A percentile compares a stretch with the other conserved stretches of the same genome.
phyloP scores from a whole-genome alignment of 2,797 vertebrate genomes.

The Sciaenops ocellatus region DNA sequence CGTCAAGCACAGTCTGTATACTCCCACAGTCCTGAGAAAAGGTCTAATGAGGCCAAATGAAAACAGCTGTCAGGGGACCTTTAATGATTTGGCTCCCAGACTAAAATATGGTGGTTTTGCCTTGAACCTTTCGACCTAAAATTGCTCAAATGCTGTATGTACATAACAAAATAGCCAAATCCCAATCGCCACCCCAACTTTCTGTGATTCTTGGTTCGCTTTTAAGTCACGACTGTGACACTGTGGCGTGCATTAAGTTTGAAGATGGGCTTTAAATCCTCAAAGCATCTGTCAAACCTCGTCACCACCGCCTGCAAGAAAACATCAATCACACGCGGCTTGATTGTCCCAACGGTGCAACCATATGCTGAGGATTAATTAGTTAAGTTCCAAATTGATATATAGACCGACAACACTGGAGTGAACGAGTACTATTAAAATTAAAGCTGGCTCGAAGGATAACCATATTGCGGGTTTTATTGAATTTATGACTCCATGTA shows the following conservation, averaged over 20 bases:
- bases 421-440: constrained; percentile 18
- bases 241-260: neutral
- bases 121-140: neutral
- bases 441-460: neutral
- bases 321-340: constrained; percentile 42
- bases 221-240: constrained; percentile 4
- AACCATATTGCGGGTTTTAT: constrained; percentile 11
- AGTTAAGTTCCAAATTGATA: constrained; percentile 34
- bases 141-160: neutral
- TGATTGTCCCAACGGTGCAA: constrained; percentile 37
- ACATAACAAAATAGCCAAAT: neutral
- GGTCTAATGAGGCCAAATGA: constrained; percentile 7
- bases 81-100: neutral
- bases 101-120: constrained; percentile 1
- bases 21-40: neutral
- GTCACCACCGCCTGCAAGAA: constrained; percentile 26
- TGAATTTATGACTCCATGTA: constrained; percentile 30
- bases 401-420: neutral
- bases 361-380: constrained; percentile 48
- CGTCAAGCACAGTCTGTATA: neutral
- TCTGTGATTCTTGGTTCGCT: constrained; percentile 1
- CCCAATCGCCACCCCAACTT: neutral
- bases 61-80: neutral
- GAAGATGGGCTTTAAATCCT: constrained; percentile 48
- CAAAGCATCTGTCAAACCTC: constrained; percentile 46